Percentiles rank a stretch among this genome's conserved stretches.
These are phyloP conservation scores for Gulo gulo DNA, from an alignment of 2,113 vertebrate species.

Conservation along the genomic window DNA sequence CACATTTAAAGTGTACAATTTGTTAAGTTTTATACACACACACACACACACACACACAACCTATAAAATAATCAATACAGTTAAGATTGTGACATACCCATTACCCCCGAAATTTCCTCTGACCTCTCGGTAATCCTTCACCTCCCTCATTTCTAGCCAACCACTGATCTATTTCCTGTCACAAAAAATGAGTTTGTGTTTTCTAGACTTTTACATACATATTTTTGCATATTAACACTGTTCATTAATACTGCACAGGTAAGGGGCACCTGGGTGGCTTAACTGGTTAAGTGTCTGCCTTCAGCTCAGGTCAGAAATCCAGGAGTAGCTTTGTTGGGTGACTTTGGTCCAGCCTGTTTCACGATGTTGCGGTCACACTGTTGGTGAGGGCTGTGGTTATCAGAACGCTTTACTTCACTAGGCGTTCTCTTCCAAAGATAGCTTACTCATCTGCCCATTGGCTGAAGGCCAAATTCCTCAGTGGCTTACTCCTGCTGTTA, in stretches of 20 bases:
- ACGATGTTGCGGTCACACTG: not conserved
- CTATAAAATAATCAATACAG: not conserved
- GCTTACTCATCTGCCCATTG: not conserved
- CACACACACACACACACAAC: no score
- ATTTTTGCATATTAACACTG: no score
- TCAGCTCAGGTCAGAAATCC: not conserved
- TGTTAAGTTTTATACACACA: not conserved
- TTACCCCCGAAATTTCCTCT: not conserved
- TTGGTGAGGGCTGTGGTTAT: not conserved
- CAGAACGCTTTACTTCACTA: not conserved
- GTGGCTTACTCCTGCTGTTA: not conserved
- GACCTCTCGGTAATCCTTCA: not conserved
- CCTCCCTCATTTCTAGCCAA: not conserved
- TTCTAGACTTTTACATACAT: no score
- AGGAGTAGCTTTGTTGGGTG: not conserved
- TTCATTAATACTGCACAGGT: no score
- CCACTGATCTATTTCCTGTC: not conserved
- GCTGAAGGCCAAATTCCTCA: not conserved
- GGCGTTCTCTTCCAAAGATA: not conserved
- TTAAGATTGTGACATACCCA: not conserved
- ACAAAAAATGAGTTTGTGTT: no score
- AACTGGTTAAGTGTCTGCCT: not conserved
- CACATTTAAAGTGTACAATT: not conserved
- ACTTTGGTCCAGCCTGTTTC: not conserved
- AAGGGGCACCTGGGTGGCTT: not conserved